Percentiles rank a stretch among this genome's conserved stretches.
Evolutionary conservation across 1,140 invertebrate species (phyloP).

Genomic region (Lepidostoma basale): DNA sequence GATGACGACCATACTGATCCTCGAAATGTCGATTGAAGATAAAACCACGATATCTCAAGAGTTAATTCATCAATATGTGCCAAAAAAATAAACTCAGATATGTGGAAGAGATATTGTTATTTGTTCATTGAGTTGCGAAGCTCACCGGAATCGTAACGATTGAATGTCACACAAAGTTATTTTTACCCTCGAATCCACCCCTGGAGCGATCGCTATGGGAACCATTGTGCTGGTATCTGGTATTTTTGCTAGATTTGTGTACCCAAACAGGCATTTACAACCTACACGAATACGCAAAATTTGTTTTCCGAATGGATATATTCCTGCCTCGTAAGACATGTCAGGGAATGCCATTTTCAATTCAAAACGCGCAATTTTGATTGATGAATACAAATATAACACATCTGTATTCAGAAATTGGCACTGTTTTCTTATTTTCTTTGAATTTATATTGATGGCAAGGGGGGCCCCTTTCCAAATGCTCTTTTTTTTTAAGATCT

Average conservation of each 20-base stretch:
- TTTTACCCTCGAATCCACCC: background rate
- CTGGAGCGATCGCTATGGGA: background rate
- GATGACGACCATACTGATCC: too few species aligned
- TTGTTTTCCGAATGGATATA: conserved; percentile 7
- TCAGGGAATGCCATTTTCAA: conserved; percentile 24
- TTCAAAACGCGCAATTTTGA: conserved; percentile 26
- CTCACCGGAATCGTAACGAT: too few species aligned
- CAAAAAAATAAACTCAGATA: too few species aligned
- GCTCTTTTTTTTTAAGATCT: too few species aligned
- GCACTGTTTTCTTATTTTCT: conserved; percentile 14
- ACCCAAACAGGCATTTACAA: background rate
- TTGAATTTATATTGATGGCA: conserved; percentile 10
- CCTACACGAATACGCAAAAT: conserved; percentile 19
- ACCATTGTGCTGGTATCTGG: background rate
- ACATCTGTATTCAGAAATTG: conserved; percentile 13
- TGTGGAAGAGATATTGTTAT: too few species aligned
- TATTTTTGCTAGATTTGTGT: conserved; percentile 16
- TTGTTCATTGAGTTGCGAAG: too few species aligned
- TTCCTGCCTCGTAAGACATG: conserved; percentile 18
- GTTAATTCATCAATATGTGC: too few species aligned
- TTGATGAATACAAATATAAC: conserved; percentile 20
- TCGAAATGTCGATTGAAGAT: too few species aligned
- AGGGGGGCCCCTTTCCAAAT: too few species aligned
- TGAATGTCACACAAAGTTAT: too few species aligned
- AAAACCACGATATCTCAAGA: too few species aligned